These are phyloP conservation scores for Melipona bicolor DNA, from an alignment of 2,888 invertebrate species.

Conservation along the genomic window DNA sequence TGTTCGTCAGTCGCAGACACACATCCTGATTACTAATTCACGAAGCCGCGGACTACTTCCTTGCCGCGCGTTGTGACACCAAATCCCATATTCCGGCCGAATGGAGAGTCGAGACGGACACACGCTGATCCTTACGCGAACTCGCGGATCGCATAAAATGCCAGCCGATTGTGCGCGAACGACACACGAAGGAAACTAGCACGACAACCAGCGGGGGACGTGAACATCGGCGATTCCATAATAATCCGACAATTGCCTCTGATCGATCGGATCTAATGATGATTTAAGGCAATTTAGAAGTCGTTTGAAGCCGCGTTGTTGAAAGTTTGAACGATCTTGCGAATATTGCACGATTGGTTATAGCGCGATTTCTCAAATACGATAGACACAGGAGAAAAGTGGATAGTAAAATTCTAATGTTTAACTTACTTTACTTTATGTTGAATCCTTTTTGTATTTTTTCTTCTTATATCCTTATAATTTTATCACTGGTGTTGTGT, in stretches of 20 bases:
- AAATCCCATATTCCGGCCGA: conserved; percentile 80
- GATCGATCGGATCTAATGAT: not conserved
- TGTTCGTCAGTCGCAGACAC: conserved; percentile 65
- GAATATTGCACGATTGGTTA: not conserved
- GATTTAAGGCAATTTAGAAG: not conserved
- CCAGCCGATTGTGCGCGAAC: not conserved
- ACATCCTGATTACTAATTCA: conserved; percentile 82
- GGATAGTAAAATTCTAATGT: too few relatives aligned
- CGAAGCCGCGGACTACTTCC: conserved; percentile 80
- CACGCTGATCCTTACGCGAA: conserved; percentile 59
- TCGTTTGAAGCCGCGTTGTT: not conserved
- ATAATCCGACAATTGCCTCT: not conserved
- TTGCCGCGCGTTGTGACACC: conserved; percentile 80
- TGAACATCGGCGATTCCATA: not conserved
- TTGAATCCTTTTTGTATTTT: not conserved
- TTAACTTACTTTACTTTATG: not conserved
- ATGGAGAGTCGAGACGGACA: conserved; percentile 64
- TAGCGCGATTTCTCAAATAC: not conserved
- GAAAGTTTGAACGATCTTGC: not conserved
- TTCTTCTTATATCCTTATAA: not conserved
- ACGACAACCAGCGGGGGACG: not conserved
- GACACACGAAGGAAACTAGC: not conserved
- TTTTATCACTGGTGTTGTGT: not conserved
- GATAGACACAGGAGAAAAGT: too few relatives aligned
- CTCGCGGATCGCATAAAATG: conserved; percentile 42